Percentiles rank a stretch among this genome's conserved stretches.
These are phyloP conservation scores for Pelecanus crispus DNA, from an alignment of 2,113 vertebrate species.

Conservation along the genomic window DNA sequence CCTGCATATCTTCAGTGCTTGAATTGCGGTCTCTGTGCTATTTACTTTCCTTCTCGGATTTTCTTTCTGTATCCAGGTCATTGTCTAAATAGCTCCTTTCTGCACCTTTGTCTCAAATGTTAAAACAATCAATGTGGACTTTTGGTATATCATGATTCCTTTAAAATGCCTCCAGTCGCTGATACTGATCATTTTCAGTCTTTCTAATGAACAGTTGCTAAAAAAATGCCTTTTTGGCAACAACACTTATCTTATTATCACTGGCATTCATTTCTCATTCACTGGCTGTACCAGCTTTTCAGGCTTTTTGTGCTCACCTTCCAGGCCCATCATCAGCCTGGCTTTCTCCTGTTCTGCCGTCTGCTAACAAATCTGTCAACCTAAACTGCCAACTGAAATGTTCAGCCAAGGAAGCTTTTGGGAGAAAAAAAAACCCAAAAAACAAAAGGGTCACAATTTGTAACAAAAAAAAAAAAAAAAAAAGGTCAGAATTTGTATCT, in stretches of 20 bases:
- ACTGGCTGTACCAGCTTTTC: not conserved
- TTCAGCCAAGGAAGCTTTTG: not conserved
- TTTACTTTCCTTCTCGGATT: not conserved
- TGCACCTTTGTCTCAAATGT: not conserved
- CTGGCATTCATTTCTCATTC: not conserved
- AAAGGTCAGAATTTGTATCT: not conserved
- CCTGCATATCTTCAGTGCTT: not conserved
- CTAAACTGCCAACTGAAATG: not conserved
- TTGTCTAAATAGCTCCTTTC: not conserved
- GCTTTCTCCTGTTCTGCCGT: not conserved
- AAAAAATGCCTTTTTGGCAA: not conserved
- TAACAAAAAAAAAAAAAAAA: not conserved
- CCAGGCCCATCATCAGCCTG: not conserved
- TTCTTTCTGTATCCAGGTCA: not conserved
- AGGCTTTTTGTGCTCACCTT: not conserved
- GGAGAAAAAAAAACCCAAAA: too few species aligned
- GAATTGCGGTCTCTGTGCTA: not conserved
- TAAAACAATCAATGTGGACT: not conserved
- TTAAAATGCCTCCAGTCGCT: not conserved
- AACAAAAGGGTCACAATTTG: not conserved
- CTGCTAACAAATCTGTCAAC: not conserved
- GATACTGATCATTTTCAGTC: not conserved
- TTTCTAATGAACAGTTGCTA: not conserved
- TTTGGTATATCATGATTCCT: not conserved
- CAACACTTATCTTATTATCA: not conserved